Conservation (phyloP, 1,140 invertebrate genomes). For the Meloidogyne floridensis region DNA sequence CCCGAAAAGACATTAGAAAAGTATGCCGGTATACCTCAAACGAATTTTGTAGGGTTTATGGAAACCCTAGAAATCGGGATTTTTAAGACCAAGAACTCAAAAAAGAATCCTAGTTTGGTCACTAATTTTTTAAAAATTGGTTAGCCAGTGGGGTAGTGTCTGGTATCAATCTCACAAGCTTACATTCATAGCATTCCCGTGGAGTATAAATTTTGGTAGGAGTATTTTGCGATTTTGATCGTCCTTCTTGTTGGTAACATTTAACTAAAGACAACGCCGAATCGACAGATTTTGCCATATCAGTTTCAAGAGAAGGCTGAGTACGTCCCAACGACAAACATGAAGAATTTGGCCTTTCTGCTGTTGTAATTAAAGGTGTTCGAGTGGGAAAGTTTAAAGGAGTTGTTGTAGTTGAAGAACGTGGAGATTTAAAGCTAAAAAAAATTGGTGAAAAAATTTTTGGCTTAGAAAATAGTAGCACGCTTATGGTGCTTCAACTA, state of each 20-base stretch:
- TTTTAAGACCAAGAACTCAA: too few relatives aligned
- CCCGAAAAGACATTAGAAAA: too few relatives aligned
- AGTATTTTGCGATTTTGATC: slow-evolving; percentile 18
- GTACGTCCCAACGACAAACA: background rate
- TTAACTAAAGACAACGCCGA: slow-evolving; percentile 11
- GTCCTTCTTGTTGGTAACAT: slow-evolving; percentile 24
- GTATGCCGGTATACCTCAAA: too few relatives aligned
- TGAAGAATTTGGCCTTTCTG: background rate
- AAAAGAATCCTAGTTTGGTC: too few relatives aligned
- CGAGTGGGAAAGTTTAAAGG: background rate
- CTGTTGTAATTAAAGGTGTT: background rate
- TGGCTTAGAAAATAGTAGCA: too few relatives aligned
- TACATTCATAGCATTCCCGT: background rate
- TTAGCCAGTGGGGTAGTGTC: too few relatives aligned
- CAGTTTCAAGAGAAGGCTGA: background rate
- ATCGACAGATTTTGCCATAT: slow-evolving; percentile 31
- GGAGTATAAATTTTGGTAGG: slow-evolving; percentile 28
- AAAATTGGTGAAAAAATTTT: too few relatives aligned
- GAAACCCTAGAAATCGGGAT: too few relatives aligned
- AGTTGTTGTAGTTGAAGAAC: background rate
- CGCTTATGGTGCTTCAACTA: too few relatives aligned
- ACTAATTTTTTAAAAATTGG: too few relatives aligned
- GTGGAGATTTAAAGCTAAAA: background rate
- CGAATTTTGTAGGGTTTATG: too few relatives aligned
- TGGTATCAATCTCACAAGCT: background rate